phyloP scores from a whole-genome alignment of 2,888 invertebrate species.

The Ommatoiulus sabulosus region DNA sequence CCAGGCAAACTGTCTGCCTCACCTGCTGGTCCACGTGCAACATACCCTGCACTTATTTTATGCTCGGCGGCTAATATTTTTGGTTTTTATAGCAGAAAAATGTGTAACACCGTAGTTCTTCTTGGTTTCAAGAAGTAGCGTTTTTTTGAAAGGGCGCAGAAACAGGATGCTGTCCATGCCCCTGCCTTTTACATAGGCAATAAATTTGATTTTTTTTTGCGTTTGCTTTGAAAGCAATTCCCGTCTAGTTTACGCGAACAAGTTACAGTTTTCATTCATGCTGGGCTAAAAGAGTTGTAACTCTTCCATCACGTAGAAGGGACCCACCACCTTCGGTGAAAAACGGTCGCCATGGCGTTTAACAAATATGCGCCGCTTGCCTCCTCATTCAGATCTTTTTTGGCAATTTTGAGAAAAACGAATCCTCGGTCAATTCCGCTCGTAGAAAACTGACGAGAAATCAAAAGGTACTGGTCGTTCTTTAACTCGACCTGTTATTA shows the following conservation, averaged over 20 bases:
- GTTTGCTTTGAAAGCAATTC: not conserved
- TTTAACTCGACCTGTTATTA: not conserved
- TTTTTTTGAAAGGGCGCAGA: not conserved
- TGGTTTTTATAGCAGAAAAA: not conserved
- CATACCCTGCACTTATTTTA: not conserved
- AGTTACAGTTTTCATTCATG: slow-evolving; percentile 34
- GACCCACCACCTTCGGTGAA: slow-evolving; percentile 7
- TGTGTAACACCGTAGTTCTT: not conserved
- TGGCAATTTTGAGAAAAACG: not conserved
- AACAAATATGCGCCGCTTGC: not conserved
- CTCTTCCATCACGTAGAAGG: not conserved
- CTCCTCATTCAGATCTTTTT: not conserved
- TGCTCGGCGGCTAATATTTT: not conserved
- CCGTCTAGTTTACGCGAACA: slow-evolving; percentile 17
- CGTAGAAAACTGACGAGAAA: not conserved
- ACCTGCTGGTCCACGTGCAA: not conserved
- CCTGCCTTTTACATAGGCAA: not conserved
- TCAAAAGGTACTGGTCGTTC: slow-evolving; percentile 1
- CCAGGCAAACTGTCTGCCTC: not conserved
- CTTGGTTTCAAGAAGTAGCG: not conserved
- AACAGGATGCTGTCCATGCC: not conserved
- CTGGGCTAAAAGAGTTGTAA: slow-evolving; percentile 37
- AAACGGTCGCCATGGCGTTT: not conserved
- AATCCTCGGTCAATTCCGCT: not conserved
- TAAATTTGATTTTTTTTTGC: slow-evolving; percentile 9